Evolutionary conservation across 2,113 vertebrate species (phyloP), one percentile per base, ranked within the genome.

Genomic region (Salvelinus fontinalis): DNA sequence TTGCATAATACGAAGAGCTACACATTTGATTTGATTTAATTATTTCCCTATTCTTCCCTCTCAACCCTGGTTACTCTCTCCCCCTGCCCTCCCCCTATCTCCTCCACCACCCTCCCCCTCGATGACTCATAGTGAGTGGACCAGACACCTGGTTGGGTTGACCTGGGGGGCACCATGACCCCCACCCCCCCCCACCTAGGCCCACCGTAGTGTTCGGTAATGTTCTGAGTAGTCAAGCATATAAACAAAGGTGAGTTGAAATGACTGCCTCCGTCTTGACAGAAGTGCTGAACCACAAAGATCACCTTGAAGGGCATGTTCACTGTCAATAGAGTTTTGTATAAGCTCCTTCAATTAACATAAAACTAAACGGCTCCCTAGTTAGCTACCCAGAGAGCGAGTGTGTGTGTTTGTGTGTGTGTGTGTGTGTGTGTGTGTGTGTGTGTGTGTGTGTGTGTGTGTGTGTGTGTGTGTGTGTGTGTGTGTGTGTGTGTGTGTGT

Each of bases 251-350:
- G 89, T 91, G 92, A 96, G 95, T 94, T 94, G 91, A 96, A 97
- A 98, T 95, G 96, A 95, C 93, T 95, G 94, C 92, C 91, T 95
- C 83, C 89, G 92, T 95, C 93, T 95, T 97, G 95, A 97, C 97
- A 99, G 96, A 97, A 97, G 86, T 97, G 96, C 96, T 99, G 97
- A 98, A 97, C 94, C 96, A 96, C 95, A 95, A 95, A 94, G 93
- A 94, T 94, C 93, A 93, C 91, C 91, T 93, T 93, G 93, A 94
- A 94, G 93, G 93, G 90, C 92, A 93, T 93, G 93, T 94, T 93
- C 91, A 90, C 92, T 93, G 93, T 93, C 93, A 93, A 92, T 92
- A 92, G 90, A 94, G 87, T 93, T 92, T 87, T 90, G 88, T 91
- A 91, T 88, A 91, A 91, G 91, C 90, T 78, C 88, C 83, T 83